A percentile compares a stretch with the other conserved stretches of the same genome.
These are phyloP conservation scores for Vipera latastei DNA, from an alignment of 2,797 vertebrate genomes.

Conservation along the genomic window DNA sequence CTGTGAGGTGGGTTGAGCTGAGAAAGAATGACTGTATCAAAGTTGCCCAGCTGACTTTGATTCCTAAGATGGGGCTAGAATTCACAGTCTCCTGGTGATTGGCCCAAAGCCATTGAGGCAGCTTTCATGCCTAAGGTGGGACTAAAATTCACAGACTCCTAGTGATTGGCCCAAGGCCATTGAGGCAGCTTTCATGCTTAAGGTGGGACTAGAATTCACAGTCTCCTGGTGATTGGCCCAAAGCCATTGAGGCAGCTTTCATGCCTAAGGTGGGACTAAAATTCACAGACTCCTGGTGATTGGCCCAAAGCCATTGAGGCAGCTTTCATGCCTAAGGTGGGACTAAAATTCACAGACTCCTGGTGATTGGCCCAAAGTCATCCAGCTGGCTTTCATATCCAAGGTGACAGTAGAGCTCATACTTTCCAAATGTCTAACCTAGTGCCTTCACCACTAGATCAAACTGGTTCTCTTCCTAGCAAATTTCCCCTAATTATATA, in stretches of 20 bases:
- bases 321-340: too few relatives aligned
- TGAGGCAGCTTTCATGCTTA: neutral
- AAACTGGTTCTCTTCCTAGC: neutral
- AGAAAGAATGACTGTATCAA: neutral
- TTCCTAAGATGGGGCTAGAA: neutral
- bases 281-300: too few relatives aligned
- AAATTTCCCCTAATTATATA: neutral
- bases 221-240: too few relatives aligned
- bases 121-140: neutral
- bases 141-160: neutral
- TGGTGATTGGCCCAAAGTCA: too few relatives aligned
- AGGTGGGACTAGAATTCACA: too few relatives aligned
- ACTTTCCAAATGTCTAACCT: neutral
- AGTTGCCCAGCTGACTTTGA: neutral
- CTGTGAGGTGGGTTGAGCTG: neutral
- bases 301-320: too few relatives aligned
- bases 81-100: neutral
- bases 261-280: neutral
- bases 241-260: too few relatives aligned
- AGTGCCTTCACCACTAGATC: neutral
- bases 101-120: neutral
- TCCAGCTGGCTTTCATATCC: too few relatives aligned
- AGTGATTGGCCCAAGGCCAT: neutral
- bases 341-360: too few relatives aligned
- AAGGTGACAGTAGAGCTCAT: neutral